phyloP scores from a whole-genome alignment of 1,140 invertebrate genomes.

The Eubasilissa regina region DNA sequence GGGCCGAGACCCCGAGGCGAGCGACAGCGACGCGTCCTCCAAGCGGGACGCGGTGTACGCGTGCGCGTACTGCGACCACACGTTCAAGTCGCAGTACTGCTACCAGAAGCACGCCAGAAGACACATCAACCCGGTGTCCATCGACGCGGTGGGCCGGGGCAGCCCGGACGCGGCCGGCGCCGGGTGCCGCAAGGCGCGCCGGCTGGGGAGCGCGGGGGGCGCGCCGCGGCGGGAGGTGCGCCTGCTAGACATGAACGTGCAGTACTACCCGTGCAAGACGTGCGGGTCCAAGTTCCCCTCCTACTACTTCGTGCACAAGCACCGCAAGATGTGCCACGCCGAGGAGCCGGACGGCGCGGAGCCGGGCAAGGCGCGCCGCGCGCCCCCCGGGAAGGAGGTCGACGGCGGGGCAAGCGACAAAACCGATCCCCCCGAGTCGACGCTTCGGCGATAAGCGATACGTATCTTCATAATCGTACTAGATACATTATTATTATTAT shows the following conservation, averaged over 20 bases:
- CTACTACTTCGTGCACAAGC: constrained; percentile 95
- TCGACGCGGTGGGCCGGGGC: constrained; percentile 42
- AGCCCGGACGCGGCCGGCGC: constrained; percentile 2
- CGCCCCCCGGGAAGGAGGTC: not conserved
- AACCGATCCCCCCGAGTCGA: constrained; percentile 10
- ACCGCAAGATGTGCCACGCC: constrained; percentile 87
- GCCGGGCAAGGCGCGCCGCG: not conserved
- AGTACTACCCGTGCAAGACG: constrained; percentile 94
- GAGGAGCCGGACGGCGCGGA: constrained; percentile 70
- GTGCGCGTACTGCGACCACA: constrained; percentile 85
- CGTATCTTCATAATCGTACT: no score
- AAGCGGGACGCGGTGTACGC: constrained; percentile 72
- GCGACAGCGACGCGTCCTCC: constrained; percentile 40
- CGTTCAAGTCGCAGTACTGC: constrained; percentile 87
- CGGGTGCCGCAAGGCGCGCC: constrained; percentile 22
- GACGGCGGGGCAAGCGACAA: constrained; percentile 19
- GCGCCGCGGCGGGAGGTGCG: constrained; percentile 72
- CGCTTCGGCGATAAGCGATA: no score
- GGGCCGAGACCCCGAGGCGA: constrained; percentile 11
- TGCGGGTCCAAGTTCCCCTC: constrained; percentile 93
- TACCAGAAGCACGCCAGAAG: constrained; percentile 82
- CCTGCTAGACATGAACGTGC: constrained; percentile 84
- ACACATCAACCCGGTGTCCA: constrained; percentile 56
- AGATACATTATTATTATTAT: no score
- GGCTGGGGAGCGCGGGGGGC: constrained; percentile 19